Conservation (phyloP, 64 coral and sea anemone species). For the Pocillopora damicornis region DNA sequence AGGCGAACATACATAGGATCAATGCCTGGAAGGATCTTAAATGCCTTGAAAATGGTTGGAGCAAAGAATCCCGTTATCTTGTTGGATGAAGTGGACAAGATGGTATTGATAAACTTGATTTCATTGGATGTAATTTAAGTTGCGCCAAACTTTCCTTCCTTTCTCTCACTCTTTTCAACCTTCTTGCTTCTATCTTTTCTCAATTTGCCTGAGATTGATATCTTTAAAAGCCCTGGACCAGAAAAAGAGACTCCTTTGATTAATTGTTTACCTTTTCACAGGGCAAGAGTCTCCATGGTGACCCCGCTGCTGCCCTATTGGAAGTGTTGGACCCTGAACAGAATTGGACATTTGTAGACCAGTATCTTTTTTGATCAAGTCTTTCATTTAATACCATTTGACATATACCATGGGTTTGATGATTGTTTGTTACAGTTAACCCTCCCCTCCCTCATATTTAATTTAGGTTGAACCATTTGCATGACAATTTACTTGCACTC, state of each 20-base stretch:
- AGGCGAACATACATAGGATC: constrained; percentile 88
- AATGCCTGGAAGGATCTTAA: constrained; percentile 82
- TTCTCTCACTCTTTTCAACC: no score
- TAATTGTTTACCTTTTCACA: neutral
- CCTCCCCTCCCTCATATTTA: no score
- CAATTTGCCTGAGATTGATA: no score
- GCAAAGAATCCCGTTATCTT: constrained; percentile 79
- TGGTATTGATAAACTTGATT: constrained; percentile 31
- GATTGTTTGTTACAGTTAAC: no score
- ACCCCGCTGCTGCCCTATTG: constrained; percentile 73
- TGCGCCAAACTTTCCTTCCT: no score
- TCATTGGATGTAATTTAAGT: neutral
- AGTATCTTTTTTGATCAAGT: constrained; percentile 65
- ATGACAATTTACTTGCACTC: no score
- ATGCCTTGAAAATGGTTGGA: constrained; percentile 65
- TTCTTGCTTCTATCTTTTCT: no score
- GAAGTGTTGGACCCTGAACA: constrained; percentile 91
- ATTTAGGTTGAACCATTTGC: no score
- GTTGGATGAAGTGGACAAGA: constrained; percentile 91
- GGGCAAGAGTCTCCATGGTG: constrained; percentile 74
- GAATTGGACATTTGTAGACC: constrained; percentile 91
- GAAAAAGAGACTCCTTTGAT: no score
- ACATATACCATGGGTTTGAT: no score
- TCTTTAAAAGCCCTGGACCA: neutral
- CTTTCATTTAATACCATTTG: neutral